phyloP scores from a whole-genome alignment of 30 jellyfish, hydroid and myxozoan species.

The Turritopsis rubra region DNA sequence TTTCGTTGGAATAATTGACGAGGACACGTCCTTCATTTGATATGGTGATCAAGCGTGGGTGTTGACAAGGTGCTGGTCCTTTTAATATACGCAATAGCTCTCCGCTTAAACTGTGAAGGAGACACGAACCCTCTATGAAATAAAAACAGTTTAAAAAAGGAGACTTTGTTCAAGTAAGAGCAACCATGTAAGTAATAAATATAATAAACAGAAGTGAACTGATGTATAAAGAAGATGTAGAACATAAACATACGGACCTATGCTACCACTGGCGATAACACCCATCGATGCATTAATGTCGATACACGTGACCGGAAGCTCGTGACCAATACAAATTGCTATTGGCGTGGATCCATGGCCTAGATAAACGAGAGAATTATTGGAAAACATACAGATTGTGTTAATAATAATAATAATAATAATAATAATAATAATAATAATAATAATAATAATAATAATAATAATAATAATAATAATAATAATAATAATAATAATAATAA shows the following conservation, averaged over 20 bases:
- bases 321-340: constrained; percentile 97
- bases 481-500: too few relatives aligned
- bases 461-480: too few relatives aligned
- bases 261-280: constrained; percentile 86
- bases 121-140: constrained; percentile 80
- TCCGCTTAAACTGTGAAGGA: constrained; percentile 80
- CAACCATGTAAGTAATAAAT: too few relatives aligned
- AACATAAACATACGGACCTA: constrained; percentile 37
- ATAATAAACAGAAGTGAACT: neutral
- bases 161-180: neutral
- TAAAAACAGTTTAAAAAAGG: too few relatives aligned
- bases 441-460: too few relatives aligned
- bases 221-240: neutral
- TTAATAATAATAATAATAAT: too few relatives aligned
- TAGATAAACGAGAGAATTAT: neutral
- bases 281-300: constrained; percentile 83
- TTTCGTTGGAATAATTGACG: constrained; percentile 63
- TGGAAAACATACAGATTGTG: neutral
- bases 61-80: constrained; percentile 63
- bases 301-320: constrained; percentile 74
- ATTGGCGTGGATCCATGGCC: constrained; percentile 75
- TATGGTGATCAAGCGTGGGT: constrained; percentile 53
- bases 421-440: too few relatives aligned
- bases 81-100: constrained; percentile 65
- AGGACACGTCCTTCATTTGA: constrained; percentile 78